Percentiles rank a stretch among this genome's conserved stretches.
These are phyloP conservation scores for Mastigias papua DNA, from an alignment of 30 jellyfish, hydroid and myxozoan genomes.

Conservation along the genomic window DNA sequence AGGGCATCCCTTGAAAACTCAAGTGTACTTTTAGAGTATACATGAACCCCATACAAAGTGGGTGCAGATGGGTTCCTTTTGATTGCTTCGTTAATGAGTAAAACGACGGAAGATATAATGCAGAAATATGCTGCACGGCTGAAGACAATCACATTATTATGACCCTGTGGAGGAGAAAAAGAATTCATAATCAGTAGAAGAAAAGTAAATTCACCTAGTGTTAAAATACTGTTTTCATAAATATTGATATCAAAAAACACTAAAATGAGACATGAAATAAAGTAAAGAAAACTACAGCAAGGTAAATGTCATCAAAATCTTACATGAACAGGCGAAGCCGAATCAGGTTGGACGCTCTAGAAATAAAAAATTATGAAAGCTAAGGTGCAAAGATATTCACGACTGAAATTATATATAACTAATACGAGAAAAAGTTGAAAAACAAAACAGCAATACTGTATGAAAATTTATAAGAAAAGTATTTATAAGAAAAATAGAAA, in stretches of 20 bases:
- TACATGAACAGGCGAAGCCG: constrained; percentile 98
- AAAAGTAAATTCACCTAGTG: too few relatives aligned
- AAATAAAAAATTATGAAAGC: neutral
- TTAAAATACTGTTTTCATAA: neutral
- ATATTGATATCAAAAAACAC: neutral
- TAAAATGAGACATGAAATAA: neutral
- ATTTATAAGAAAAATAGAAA: too few relatives aligned
- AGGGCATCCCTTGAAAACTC: constrained; percentile 86
- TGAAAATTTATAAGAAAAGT: too few relatives aligned
- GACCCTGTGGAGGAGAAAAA: constrained; percentile 74
- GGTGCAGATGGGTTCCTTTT: constrained; percentile 60
- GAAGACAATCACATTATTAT: constrained; percentile 87
- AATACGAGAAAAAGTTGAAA: too few relatives aligned
- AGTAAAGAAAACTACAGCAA: neutral
- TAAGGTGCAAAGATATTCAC: too few relatives aligned
- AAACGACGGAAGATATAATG: constrained; percentile 61
- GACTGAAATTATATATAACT: too few relatives aligned
- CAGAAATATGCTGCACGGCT: constrained; percentile 97
- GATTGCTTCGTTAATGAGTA: constrained; percentile 76
- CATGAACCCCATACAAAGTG: constrained; percentile 69
- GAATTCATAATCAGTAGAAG: too few relatives aligned
- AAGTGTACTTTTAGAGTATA: constrained; percentile 73
- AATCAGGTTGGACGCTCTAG: constrained; percentile 98
- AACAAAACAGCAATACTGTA: too few relatives aligned
- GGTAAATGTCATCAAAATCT: constrained; percentile 13